Evolutionary conservation across 2,113 vertebrate genomes (phyloP).

Genomic region (Pteropus alecto): DNA sequence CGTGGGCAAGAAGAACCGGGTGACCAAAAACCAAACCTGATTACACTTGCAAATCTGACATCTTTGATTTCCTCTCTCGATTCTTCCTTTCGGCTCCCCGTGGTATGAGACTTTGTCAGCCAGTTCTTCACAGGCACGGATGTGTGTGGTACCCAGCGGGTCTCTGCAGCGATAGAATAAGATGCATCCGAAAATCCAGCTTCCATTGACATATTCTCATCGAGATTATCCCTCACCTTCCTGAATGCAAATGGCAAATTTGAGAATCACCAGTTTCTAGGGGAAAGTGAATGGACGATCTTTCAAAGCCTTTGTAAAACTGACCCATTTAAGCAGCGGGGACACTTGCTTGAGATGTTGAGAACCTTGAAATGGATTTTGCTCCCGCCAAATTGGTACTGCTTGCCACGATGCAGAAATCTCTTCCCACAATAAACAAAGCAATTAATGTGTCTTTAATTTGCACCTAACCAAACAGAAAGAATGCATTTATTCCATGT

Average conservation of each 20-base stretch:
- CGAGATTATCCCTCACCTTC: not conserved
- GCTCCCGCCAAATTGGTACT: constrained; percentile 65
- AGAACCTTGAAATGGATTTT: constrained; percentile 49
- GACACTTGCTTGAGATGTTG: not conserved
- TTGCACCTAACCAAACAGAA: constrained; percentile 86
- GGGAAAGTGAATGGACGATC: not conserved
- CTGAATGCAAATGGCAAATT: not conserved
- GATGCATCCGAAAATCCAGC: not conserved
- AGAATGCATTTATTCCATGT: constrained; percentile 83
- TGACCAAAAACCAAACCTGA: accelerated
- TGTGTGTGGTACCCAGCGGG: accelerated
- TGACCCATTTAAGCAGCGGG: not conserved
- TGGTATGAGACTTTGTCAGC: not conserved
- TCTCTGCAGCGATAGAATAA: not conserved
- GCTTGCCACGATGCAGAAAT: constrained; percentile 67
- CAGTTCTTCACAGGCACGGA: not conserved
- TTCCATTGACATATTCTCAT: not conserved
- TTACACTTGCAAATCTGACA: not conserved
- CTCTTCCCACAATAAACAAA: constrained; percentile 81
- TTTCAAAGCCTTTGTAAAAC: not conserved
- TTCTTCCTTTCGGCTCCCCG: accelerated
- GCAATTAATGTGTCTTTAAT: constrained; percentile 89
- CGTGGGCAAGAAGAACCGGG: not conserved
- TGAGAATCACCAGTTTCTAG: not conserved
- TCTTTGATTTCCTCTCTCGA: not conserved